phyloP scores from a whole-genome alignment of 2,888 invertebrate genomes.

The Pristionchus exspectatus region DNA sequence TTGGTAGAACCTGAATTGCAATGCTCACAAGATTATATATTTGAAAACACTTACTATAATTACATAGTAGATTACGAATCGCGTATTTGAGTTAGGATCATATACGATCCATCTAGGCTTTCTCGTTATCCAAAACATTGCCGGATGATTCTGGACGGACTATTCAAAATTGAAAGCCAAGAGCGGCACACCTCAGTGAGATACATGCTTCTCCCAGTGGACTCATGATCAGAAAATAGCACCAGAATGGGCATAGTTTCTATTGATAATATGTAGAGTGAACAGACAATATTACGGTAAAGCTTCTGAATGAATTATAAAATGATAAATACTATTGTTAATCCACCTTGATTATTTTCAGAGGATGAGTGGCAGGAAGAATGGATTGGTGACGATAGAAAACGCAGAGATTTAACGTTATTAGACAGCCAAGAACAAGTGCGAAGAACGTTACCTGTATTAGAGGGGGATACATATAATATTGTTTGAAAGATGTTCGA shows the following conservation, averaged over 20 bases:
- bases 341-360: not conserved
- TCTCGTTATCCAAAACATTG: not conserved
- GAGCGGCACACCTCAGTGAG: not conserved
- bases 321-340: not conserved
- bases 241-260: not conserved
- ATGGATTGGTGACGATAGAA: not conserved
- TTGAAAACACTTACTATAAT: not conserved
- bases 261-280: not conserved
- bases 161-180: not conserved
- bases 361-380: not conserved
- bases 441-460: not conserved
- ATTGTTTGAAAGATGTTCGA: not conserved
- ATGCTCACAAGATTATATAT: not conserved
- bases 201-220: not conserved
- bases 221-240: not conserved
- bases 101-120: not conserved
- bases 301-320: not conserved
- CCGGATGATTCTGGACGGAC: not conserved
- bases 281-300: not conserved
- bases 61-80: not conserved
- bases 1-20: not conserved
- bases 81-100: not conserved
- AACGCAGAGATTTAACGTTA: not conserved
- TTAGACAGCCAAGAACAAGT: not conserved
- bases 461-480: not conserved